Evolutionary conservation across 2,888 invertebrate genomes (phyloP), one percentile per base, ranked within the genome.

Genomic region (Yponomeuta sedellus): DNA sequence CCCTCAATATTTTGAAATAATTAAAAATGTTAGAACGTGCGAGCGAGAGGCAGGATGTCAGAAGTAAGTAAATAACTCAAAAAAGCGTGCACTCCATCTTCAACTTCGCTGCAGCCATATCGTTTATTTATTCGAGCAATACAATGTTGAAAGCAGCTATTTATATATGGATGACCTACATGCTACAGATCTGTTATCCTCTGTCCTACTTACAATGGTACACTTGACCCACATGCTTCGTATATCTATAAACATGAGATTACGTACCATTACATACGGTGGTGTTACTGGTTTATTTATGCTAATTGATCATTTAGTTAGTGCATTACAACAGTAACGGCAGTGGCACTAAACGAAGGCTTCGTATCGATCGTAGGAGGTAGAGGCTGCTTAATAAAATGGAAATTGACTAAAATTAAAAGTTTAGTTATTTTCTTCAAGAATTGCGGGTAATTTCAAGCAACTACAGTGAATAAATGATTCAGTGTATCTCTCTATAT

Each of bases 141-240:
- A 59, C 61, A n/a, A 34, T 34, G 61, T 61, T 63, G 44, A 20
- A 22, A 63, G 40, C 44, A 63, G 44, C 44, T 63, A 39, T 63
- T 63, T 44, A n/a, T 44, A 63, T 63, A 44, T 44, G 74, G 72
- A 75, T 80, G 84, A 85, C 83, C 84, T 81, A 80, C 77, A 77
- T 76, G 74, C 78, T 84, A 82, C 82, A 83, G 77, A 78, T 83
- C 77, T 84, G 81, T 86, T 88, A 85, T 89, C 88, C 88, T 88
- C 88, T 83, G 88, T 77, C 84, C 88, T 85, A 82, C 81, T 82
- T 86, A 66, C 82, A 34, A 76, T 74, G 44, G 76, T 83, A 86
- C 88, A 87, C 89, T 89, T 89, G 89, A 86, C 89, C 86, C 71
- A 88, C 77, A 84, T 88, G 71, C 70, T 44, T 40, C 40, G 20